Conservation (phyloP, 2,888 invertebrate genomes). For the Leptopilina drosophilae region DNA sequence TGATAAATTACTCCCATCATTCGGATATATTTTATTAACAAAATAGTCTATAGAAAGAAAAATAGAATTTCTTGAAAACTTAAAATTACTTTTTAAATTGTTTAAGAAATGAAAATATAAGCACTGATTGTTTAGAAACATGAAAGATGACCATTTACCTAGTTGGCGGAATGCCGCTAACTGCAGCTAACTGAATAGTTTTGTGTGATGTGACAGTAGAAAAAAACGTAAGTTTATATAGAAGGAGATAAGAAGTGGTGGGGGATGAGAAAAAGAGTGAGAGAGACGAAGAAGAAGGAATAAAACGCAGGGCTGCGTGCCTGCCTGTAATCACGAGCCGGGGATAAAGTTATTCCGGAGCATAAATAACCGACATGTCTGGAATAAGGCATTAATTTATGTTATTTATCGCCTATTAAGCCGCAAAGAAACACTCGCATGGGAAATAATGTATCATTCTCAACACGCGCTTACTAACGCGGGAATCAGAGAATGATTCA, state of each 20-base stretch:
- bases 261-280: constrained; percentile 23
- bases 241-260: constrained; percentile 26
- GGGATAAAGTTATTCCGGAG: constrained; percentile 76
- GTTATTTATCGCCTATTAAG: constrained; percentile 77
- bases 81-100: too few species aligned
- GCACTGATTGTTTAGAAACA: not conserved
- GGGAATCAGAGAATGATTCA: constrained; percentile 70
- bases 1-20: too few species aligned
- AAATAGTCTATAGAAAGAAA: too few species aligned
- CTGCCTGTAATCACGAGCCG: constrained; percentile 75
- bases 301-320: constrained; percentile 71
- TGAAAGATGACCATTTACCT: constrained; percentile 49
- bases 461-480: constrained; percentile 71
- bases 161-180: constrained; percentile 39
- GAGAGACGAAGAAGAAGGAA: constrained; percentile 48
- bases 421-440: constrained; percentile 75
- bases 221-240: constrained; percentile 35
- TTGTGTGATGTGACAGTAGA: constrained; percentile 7
- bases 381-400: constrained; percentile 76
- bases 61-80: too few species aligned
- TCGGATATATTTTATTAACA: too few species aligned
- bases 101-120: too few species aligned
- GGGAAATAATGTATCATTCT: constrained; percentile 76
- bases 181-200: constrained; percentile 29
- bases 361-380: constrained; percentile 76